phyloP scores from a whole-genome alignment of 1,140 invertebrate genomes.

The Sycobia sp. region DNA sequence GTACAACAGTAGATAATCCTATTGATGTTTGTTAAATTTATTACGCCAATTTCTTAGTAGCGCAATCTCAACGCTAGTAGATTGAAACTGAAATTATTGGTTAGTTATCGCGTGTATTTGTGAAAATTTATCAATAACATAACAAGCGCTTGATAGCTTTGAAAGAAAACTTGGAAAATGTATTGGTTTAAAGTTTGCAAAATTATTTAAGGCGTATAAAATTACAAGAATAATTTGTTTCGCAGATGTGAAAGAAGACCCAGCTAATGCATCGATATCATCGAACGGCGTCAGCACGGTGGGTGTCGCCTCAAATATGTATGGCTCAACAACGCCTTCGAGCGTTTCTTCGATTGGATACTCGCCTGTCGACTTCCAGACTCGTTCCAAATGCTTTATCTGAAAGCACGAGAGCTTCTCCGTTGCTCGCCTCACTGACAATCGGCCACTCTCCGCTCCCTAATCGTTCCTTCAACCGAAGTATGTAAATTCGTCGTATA shows the following conservation, averaged over 20 bases:
- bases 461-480: background rate
- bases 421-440: background rate
- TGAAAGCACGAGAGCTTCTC: constrained; percentile 39
- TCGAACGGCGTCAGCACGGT: constrained; percentile 44
- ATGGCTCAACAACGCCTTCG: constrained; percentile 46
- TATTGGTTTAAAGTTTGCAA: no score
- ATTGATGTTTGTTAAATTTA: no score
- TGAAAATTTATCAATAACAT: no score
- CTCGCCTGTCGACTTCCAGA: constrained; percentile 51
- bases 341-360: constrained; percentile 52
- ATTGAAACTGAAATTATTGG: no score
- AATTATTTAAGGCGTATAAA: no score
- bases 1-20: no score
- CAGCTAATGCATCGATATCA: constrained; percentile 46
- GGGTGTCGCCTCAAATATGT: constrained; percentile 47
- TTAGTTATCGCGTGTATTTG: no score
- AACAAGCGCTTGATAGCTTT: no score
- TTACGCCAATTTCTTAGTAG: no score
- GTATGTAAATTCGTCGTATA: background rate
- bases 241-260: constrained; percentile 58
- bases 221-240: constrained; percentile 13
- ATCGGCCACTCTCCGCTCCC: background rate
- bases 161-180: no score
- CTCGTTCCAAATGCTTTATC: constrained; percentile 57
- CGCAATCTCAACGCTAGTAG: no score